These are phyloP conservation scores for Pelecanoides urinatrix DNA, from an alignment of 2,113 vertebrate genomes.

Conservation along the genomic window DNA sequence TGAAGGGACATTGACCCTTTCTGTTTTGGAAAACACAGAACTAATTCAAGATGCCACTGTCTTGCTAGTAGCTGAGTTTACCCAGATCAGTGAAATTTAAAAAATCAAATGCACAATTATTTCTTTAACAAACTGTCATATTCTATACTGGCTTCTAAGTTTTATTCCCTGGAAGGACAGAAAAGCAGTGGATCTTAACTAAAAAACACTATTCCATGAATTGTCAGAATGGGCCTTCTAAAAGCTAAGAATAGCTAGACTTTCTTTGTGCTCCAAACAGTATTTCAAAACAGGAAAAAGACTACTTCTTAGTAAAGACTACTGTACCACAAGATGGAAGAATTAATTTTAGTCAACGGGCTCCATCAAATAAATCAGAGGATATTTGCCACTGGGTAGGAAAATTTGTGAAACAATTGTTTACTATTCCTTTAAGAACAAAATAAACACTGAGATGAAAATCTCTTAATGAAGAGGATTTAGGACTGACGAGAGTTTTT, in stretches of 20 bases:
- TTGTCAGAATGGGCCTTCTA: not conserved
- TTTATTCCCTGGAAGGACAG: not conserved
- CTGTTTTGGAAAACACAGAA: not conserved
- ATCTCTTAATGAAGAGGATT: conserved; percentile 45
- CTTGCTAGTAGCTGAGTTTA: not conserved
- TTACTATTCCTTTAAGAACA: conserved; percentile 18
- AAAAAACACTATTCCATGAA: not conserved
- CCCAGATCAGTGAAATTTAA: not conserved
- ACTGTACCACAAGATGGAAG: not conserved
- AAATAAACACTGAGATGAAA: conserved; percentile 35
- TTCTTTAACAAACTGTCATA: not conserved
- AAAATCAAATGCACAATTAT: not conserved
- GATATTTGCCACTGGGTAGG: not conserved
- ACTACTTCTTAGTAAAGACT: not conserved
- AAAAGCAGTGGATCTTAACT: not conserved
- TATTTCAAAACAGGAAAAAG: not conserved
- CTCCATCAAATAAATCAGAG: not conserved
- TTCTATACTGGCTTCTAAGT: not conserved
- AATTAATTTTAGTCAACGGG: not conserved
- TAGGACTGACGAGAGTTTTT: conserved; percentile 48
- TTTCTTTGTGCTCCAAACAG: not conserved
- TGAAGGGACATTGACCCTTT: not conserved
- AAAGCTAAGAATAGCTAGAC: not conserved
- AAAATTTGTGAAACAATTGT: not conserved
- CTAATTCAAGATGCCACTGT: not conserved